Conservation (phyloP, 2,797 vertebrate genomes). For the Amblyopsis hoosieri region DNA sequence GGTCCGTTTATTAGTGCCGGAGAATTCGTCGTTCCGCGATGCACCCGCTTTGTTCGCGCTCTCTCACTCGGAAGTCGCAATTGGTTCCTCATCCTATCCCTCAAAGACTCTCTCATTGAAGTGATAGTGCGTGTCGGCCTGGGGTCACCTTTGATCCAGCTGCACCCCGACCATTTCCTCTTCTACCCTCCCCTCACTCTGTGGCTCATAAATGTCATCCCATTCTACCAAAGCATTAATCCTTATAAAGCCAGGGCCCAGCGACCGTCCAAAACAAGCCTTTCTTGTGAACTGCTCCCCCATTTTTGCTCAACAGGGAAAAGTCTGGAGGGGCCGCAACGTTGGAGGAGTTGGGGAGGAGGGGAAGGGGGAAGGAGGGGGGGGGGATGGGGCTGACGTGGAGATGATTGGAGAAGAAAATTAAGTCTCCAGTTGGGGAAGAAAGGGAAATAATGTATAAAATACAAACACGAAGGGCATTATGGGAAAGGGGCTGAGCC, state of each 20-base stretch:
- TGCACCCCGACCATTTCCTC: slow-evolving; percentile 34
- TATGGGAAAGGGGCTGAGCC: slow-evolving; percentile 69
- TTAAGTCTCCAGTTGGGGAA: slow-evolving; percentile 65
- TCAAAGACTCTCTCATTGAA: slow-evolving; percentile 22
- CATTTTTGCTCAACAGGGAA: slow-evolving; percentile 49
- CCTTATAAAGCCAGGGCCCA: slow-evolving; percentile 64
- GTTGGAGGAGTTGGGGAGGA: slow-evolving; percentile 47
- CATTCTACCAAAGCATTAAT: slow-evolving; percentile 72
- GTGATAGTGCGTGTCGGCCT: slow-evolving; percentile 18
- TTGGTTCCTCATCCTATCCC: slow-evolving; percentile 32
- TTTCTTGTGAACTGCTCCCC: slow-evolving; percentile 67
- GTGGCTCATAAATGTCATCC: slow-evolving; percentile 78
- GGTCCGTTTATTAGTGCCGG: slow-evolving; percentile 20
- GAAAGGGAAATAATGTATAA: slow-evolving; percentile 29
- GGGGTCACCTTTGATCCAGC: slow-evolving; percentile 49
- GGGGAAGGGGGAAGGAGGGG: slow-evolving; percentile 50
- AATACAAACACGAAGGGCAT: slow-evolving; percentile 73
- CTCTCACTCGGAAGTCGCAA: slow-evolving; percentile 10
- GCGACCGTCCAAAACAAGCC: slow-evolving; percentile 74
- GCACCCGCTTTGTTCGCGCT: neutral
- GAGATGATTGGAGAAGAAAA: slow-evolving; percentile 23
- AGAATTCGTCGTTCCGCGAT: slow-evolving; percentile 9
- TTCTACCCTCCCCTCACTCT: slow-evolving; percentile 48
- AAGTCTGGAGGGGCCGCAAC: slow-evolving; percentile 73
- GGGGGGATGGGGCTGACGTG: slow-evolving; percentile 25